Evolutionary conservation across 2,888 invertebrate species (phyloP), one percentile per base, ranked within the genome.

Genomic region (Pasiphila rectangulata): DNA sequence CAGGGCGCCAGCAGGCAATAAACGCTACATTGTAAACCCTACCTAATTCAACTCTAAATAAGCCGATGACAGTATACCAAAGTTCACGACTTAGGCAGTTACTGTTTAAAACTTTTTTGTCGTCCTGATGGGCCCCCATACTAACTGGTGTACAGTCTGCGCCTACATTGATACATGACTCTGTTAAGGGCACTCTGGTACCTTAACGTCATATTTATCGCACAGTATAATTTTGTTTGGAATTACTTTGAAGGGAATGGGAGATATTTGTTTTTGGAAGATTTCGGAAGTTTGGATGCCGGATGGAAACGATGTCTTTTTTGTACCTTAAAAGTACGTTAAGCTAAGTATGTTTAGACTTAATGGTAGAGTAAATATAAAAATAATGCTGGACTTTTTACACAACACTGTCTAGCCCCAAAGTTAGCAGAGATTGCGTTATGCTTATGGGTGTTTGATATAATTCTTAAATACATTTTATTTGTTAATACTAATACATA

Each of bases 151-250:
- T 10, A 6, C 2, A 6, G 19, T 36, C 46, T 41, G 25, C 12
- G 36, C 19, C 38, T 12, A 19, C 65, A 70, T 79, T 80, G 81
- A 81, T 81, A 78, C 80, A 81, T 80, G 65, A 64, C 53, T 67
- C 73, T 58, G 75, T 80, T 79, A 77, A 56, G 54, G 65, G 64
- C 81, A 82, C 78, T 74, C 64, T 71, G 67, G 51, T 30, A 41
- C 43, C 45, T 47, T 52, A 50, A 40, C 52, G 40, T 47, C 49
- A 47, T 54, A 56, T 58, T 58, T 58, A 58, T 52, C 32, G 50
- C 41, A 13, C 27, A 13, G 53, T 25, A 44, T 53, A 57, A 55
- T 57, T 51, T 55, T 53, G 53, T 53, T 57, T 44, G 38, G 47
- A 51, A 57, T 57, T 53, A 55, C 57, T 57, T 57, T 46, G 30